Evolutionary conservation across 2,888 invertebrate species (phyloP).

Genomic region (Euclidia mi): DNA sequence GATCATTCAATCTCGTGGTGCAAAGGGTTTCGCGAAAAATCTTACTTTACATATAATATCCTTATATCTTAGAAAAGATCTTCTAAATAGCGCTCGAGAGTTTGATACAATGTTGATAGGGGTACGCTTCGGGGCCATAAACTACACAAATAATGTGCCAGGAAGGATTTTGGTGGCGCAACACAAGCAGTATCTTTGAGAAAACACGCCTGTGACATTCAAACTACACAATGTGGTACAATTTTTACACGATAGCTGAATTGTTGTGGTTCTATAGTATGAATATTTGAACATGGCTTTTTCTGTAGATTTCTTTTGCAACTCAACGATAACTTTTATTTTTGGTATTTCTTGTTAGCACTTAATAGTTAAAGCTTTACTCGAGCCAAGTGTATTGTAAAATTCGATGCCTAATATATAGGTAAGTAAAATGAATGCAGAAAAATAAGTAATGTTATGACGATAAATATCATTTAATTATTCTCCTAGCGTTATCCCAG

Average conservation of each 20-base stretch:
- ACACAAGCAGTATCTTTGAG: slow-evolving; percentile 22
- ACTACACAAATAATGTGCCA: slow-evolving; percentile 52
- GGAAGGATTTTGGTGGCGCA: slow-evolving; percentile 42
- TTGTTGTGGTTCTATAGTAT: slow-evolving; percentile 2
- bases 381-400: no score
- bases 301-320: no score
- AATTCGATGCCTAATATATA: no score
- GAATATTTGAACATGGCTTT: neutral
- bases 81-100: slow-evolving; percentile 42
- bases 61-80: slow-evolving; percentile 44
- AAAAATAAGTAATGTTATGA: no score
- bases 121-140: slow-evolving; percentile 54
- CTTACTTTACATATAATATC: slow-evolving; percentile 37
- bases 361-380: no score
- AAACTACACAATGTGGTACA: slow-evolving; percentile 10
- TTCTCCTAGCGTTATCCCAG: no score
- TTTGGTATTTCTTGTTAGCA: no score
- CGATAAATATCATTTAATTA: no score
- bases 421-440: no score
- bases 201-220: slow-evolving; percentile 13
- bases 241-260: neutral
- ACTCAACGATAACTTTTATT: no score
- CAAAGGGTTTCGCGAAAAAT: slow-evolving; percentile 21
- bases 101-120: slow-evolving; percentile 57
- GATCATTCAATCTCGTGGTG: slow-evolving; percentile 26